Evolutionary conservation across 2,797 vertebrate genomes (phyloP), one percentile per base, ranked within the genome.

Genomic region (Hipposideros larvatus): DNA sequence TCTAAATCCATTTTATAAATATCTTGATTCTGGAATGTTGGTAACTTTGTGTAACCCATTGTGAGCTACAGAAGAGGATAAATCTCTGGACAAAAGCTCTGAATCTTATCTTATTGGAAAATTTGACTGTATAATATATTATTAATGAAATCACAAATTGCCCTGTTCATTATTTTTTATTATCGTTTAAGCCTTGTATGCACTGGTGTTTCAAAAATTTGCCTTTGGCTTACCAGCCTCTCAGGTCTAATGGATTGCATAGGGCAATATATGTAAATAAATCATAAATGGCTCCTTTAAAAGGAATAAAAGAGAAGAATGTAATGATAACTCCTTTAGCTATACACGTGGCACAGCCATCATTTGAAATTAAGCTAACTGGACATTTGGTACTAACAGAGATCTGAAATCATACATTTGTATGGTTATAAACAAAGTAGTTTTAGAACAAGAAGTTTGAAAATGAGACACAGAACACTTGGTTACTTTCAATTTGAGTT

Each of bases 351-450:
- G 28, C 11, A 43, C 89, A 96, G 74, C 41, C 31, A 90, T 98
- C 95, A 96, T 65, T 90, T 93, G 78, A 87, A 82, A 96, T 97
- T 94, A 95, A 95, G 31, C 53, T 95, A 80, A 73, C 61, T 59
- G 83, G 21, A 92, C 73, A 90, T 93, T 96, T 41, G 11, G 37
- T 80, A 75, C 43, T 94, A 88, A 96, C 65, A 83, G 21, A 88
- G 22, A 73, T 66, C 61, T 86, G 43, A 95, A 97, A 91, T 92
- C 46, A 87, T 80, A 96, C 28, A 51, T 97, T 97, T 96, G 75
- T 70, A 51, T 94, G 51, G 61, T 68, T 95, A 51, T 96, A 96
- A 97, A 87, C 92, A 95, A 95, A 91, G 73, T 46, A 43, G 21
- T 5, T 75, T 94, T 88, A 86, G 83, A 89, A 37, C 37, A 37